Percentiles rank a stretch among this genome's conserved stretches.
Conservation (phyloP, 2,797 vertebrate genomes). For the Setipinna tenuifilis region DNA sequence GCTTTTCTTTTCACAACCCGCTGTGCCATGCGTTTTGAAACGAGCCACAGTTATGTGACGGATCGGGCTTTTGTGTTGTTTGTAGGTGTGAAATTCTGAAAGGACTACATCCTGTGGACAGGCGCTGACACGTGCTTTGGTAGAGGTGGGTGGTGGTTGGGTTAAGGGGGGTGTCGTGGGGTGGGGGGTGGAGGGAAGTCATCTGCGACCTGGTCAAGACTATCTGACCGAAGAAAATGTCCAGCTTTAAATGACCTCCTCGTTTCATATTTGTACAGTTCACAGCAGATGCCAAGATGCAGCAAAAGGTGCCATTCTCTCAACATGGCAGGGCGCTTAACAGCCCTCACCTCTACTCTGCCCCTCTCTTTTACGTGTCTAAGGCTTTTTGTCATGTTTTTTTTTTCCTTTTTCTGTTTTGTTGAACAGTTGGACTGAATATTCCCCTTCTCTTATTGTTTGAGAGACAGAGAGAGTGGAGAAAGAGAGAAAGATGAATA, state of each 20-base stretch:
- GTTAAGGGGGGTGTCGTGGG: neutral
- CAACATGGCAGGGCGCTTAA: neutral
- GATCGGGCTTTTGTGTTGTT: slow-evolving; percentile 3
- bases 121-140: slow-evolving; percentile 36
- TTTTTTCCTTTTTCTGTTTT: neutral
- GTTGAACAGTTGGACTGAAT: neutral
- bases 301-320: neutral
- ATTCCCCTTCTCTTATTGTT: neutral
- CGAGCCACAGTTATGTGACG: slow-evolving; percentile 33
- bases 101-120: slow-evolving; percentile 31
- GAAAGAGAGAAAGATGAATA: too few relatives aligned
- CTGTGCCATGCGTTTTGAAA: slow-evolving; percentile 34
- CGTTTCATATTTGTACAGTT: slow-evolving; percentile 45
- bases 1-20: slow-evolving; percentile 33
- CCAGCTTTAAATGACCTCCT: slow-evolving; percentile 31
- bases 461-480: neutral
- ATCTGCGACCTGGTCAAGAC: slow-evolving; percentile 35
- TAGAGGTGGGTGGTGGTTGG: neutral
- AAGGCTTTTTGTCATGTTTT: neutral
- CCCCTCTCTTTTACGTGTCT: neutral
- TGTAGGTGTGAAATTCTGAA: slow-evolving; percentile 40
- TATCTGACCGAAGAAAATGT: slow-evolving; percentile 34
- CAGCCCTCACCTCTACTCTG: neutral
- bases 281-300: slow-evolving; percentile 1
- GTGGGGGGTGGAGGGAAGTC: slow-evolving; percentile 1